Evolutionary conservation across 2,113 vertebrate species (phyloP).

Genomic region (Gila orcuttii): DNA sequence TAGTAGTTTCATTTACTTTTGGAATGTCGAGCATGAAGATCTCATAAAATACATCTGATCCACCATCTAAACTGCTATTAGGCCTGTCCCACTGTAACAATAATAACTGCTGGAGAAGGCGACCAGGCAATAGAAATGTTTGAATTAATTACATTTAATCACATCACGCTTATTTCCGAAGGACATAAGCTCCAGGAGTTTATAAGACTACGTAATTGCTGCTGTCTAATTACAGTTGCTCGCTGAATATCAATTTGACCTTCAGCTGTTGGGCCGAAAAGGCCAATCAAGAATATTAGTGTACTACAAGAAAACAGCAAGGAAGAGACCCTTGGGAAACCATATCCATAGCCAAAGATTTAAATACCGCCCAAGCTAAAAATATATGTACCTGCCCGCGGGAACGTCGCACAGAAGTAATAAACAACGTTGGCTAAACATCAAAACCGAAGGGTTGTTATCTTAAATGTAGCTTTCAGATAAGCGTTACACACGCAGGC

Average conservation of each 20-base stretch:
- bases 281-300: slow-evolving; percentile 88
- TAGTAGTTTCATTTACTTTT: slow-evolving; percentile 31
- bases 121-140: slow-evolving; percentile 34
- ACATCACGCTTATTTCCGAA: slow-evolving; percentile 71
- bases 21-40: background rate
- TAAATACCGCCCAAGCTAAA: slow-evolving; percentile 73
- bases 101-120: slow-evolving; percentile 17
- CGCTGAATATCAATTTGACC: slow-evolving; percentile 89
- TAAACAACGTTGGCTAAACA: slow-evolving; percentile 66
- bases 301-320: slow-evolving; percentile 80
- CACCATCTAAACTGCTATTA: slow-evolving; percentile 21
- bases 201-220: slow-evolving; percentile 79
- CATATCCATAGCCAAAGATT: slow-evolving; percentile 79
- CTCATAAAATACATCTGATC: slow-evolving; percentile 28
- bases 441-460: background rate
- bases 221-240: slow-evolving; percentile 84
- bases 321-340: slow-evolving; percentile 84
- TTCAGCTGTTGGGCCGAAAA: slow-evolving; percentile 87
- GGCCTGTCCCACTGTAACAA: slow-evolving; percentile 23
- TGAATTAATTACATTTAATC: slow-evolving; percentile 78
- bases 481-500: background rate
- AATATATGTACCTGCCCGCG: slow-evolving; percentile 71
- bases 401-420: slow-evolving; percentile 71
- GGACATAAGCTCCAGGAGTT: slow-evolving; percentile 69
- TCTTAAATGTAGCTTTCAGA: background rate